Evolutionary conservation across 2,113 vertebrate genomes (phyloP).

Genomic region (Tragelaphus buxtoni): DNA sequence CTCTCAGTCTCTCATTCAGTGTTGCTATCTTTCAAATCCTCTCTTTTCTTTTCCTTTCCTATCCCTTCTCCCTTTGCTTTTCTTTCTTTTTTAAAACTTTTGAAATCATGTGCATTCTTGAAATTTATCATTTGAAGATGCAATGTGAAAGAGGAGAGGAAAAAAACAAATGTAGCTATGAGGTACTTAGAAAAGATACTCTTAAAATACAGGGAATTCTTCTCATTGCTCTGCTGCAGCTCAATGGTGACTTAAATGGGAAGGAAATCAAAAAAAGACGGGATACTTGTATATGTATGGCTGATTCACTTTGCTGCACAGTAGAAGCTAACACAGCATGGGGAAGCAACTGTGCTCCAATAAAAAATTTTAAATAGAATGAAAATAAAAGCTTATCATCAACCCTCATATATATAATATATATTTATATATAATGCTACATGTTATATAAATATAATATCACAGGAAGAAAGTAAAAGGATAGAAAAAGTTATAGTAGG

Average conservation of each 20-base stretch:
- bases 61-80: background rate
- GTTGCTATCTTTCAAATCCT: background rate
- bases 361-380: background rate
- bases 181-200: background rate
- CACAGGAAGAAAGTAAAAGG: background rate
- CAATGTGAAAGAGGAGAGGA: background rate
- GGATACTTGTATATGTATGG: background rate
- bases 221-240: background rate
- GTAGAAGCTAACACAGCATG: background rate
- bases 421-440: background rate
- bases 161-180: background rate
- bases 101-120: background rate
- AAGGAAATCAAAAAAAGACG: background rate
- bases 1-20: background rate
- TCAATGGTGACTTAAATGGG: background rate
- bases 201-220: background rate
- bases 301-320: background rate
- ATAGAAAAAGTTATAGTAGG: background rate
- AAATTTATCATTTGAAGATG: background rate
- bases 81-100: background rate
- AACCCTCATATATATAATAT: background rate
- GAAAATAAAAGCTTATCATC: background rate
- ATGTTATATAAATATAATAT: background rate
- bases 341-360: background rate
- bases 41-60: background rate